A percentile compares a stretch with the other conserved stretches of the same genome.
These are phyloP conservation scores for Cheirogaleus major DNA, from an alignment of 2,797 vertebrate species.

Conservation along the genomic window DNA sequence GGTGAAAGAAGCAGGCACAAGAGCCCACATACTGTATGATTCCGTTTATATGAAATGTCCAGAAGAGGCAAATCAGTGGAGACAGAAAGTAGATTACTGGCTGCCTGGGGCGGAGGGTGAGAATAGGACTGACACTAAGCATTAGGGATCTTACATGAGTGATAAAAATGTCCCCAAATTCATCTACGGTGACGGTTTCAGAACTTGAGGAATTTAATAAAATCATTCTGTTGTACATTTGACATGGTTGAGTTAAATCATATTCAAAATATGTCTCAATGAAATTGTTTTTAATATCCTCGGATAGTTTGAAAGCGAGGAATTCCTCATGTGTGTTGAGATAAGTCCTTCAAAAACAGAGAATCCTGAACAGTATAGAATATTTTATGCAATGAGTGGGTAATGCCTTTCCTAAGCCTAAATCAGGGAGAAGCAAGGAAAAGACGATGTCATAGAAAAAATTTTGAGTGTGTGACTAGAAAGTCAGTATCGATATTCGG, in stretches of 20 bases:
- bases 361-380: no score
- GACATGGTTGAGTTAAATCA: background rate
- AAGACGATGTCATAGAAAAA: no score
- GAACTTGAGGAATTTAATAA: background rate
- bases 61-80: background rate
- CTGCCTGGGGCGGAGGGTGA: background rate
- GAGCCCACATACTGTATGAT: background rate
- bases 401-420: background rate
- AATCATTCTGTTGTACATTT: background rate
- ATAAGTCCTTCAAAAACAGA: fast-evolving
- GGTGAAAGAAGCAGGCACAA: background rate
- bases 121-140: background rate
- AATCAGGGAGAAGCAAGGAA: background rate
- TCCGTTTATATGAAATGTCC: background rate
- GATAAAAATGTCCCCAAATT: background rate
- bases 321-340: background rate
- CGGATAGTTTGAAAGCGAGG: background rate
- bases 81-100: background rate
- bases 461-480: no score
- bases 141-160: background rate
- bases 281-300: background rate
- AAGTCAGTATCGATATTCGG: no score
- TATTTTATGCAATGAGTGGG: fast-evolving
- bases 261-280: background rate
- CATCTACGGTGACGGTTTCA: background rate